Percentiles rank a stretch among this genome's conserved stretches.
Conservation (phyloP, 2,888 invertebrate species). For the Ditylenchus weischeri region DNA sequence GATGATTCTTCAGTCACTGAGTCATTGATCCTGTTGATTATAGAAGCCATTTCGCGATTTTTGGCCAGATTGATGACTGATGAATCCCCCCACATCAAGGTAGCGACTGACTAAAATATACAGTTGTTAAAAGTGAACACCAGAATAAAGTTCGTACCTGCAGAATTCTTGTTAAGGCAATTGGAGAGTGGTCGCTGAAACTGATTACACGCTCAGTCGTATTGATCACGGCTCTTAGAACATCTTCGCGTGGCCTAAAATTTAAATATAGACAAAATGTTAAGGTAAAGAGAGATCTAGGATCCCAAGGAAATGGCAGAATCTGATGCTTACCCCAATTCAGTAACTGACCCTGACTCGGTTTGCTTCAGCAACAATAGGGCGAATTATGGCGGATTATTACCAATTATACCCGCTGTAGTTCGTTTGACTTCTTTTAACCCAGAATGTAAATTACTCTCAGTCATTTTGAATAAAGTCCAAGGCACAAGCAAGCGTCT, state of each 20-base stretch:
- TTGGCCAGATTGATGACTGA: constrained; percentile 38
- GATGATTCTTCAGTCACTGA: constrained; percentile 42
- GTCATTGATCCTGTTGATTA: constrained; percentile 48
- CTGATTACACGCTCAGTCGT: constrained; percentile 15
- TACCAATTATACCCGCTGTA: constrained; percentile 36
- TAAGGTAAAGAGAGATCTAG: no score
- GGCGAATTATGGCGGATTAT: constrained; percentile 38
- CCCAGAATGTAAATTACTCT: no score
- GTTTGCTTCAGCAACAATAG: constrained; percentile 41
- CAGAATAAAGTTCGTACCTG: constrained; percentile 60
- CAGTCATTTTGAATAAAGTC: no score
- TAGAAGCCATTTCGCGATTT: constrained; percentile 37
- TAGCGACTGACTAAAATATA: constrained; percentile 67
- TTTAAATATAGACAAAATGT: no score
- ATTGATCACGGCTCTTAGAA: constrained; percentile 43
- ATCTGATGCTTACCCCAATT: constrained; percentile 36
- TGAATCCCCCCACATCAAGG: constrained; percentile 62
- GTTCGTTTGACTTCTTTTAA: not conserved
- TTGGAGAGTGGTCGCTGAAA: constrained; percentile 28
- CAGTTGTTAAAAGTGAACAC: no score
- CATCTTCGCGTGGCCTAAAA: constrained; percentile 45
- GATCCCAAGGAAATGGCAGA: no score
- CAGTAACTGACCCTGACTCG: constrained; percentile 33
- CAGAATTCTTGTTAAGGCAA: constrained; percentile 72
- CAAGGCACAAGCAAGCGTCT: no score